Evolutionary conservation across 2,888 invertebrate genomes (phyloP), one percentile per base, ranked within the genome.

Genomic region (Auanema freiburgensis): DNA sequence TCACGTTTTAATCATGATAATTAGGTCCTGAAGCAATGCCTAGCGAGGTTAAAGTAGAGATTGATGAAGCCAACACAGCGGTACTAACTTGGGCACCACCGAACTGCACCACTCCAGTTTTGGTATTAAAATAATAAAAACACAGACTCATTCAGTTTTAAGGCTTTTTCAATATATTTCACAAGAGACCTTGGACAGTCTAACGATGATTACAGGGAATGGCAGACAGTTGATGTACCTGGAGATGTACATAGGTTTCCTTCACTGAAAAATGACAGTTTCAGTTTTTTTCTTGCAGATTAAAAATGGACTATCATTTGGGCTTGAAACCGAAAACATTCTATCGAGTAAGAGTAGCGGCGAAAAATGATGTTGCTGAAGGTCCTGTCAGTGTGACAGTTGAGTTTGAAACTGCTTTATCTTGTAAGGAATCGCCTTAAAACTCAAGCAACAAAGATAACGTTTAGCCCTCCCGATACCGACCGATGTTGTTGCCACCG

Each of bases 271-370:
- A n/a, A n/a, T n/a, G n/a, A n/a, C n/a, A n/a, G n/a, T 21, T 16
- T 24, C n/a, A 10, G 25, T 33, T 42, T 40, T 8, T 42, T 51
- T 14, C 8, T 40, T 61, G 16, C 42, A 64, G 69, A 23, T 70
- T 59, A 55, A 67, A 70, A 41, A 62, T 70, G 42, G 73, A 71
- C 44, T 50, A 68, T 23, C 66, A 71, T 2, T 63, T 67, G 5
- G 75, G 72, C 1, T 51, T 76, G 46, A 67, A 69, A 33, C 76
- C 73, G 8, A 76, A 76, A 54, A 72, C 76, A 10, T 63, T 76
- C 40, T 76, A 76, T 54, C 68, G 76, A 33, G 67, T 70, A 11
- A 46, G 76, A 18, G 63, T 73, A 6, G 58, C 71, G 0, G 73
- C 68, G 10, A 70, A 62, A 24, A 76, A 73, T 46, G 55, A 58